These are phyloP conservation scores for Ploceus nigricollis DNA, from an alignment of 2,113 vertebrate species.

Conservation along the genomic window DNA sequence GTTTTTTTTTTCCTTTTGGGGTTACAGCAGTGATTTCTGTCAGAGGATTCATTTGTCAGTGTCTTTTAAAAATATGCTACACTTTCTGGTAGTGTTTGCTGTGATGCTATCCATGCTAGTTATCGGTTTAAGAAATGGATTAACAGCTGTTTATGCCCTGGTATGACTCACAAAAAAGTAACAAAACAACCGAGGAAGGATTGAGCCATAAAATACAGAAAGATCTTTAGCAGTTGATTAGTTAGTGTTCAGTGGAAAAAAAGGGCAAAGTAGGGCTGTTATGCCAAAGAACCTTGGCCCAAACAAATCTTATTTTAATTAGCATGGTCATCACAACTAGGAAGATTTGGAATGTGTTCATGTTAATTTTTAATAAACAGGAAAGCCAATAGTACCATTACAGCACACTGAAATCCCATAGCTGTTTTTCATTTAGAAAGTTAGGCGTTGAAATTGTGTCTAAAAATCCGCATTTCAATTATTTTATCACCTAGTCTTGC, in stretches of 20 bases:
- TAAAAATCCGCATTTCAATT: slow-evolving; percentile 68
- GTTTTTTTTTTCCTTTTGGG: background rate
- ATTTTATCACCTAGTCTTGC: slow-evolving; percentile 59
- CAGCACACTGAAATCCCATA: background rate
- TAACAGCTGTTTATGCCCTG: background rate
- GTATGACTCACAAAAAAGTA: background rate
- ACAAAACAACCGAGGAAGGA: background rate
- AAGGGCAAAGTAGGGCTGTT: background rate
- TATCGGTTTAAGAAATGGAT: background rate
- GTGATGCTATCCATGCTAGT: background rate
- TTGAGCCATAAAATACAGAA: background rate
- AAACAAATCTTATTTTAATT: slow-evolving; percentile 4
- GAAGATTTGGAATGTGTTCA: background rate
- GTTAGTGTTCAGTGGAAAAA: background rate
- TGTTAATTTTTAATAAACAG: slow-evolving; percentile 48
- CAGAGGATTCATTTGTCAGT: background rate
- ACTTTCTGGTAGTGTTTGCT: background rate
- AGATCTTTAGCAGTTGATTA: background rate
- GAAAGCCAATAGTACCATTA: background rate
- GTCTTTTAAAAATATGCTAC: background rate
- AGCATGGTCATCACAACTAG: background rate
- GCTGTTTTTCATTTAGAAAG: slow-evolving; percentile 44
- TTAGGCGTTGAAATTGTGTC: slow-evolving; percentile 43
- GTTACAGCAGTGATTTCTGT: background rate
- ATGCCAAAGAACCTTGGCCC: background rate